Evolutionary conservation across 2,888 invertebrate genomes (phyloP).

Genomic region (Tenthredo mesomela): DNA sequence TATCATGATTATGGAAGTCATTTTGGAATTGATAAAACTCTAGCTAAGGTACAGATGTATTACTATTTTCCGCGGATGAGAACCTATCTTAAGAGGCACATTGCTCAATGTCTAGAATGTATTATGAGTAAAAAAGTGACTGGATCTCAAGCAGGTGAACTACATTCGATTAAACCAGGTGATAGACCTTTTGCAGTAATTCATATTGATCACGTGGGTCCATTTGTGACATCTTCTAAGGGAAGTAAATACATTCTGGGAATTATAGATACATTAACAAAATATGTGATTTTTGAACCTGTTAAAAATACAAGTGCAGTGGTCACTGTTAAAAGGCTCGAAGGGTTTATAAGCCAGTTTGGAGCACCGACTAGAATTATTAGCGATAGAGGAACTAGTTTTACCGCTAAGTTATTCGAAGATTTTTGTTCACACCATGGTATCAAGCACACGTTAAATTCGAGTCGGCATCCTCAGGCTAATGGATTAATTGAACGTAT

Average conservation of each 20-base stretch:
- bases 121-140: background rate
- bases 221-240: background rate
- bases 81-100: background rate
- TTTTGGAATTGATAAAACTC: background rate
- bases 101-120: background rate
- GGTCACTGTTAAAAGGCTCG: background rate
- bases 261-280: background rate
- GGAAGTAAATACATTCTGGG: background rate
- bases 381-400: background rate
- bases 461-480: background rate
- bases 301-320: background rate
- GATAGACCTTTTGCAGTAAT: background rate
- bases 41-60: background rate
- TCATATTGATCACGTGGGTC: background rate
- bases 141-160: background rate
- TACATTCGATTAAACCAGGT: background rate
- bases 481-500: background rate
- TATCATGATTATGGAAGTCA: slow-evolving; percentile 1
- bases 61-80: background rate
- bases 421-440: background rate
- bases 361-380: background rate
- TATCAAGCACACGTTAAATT: background rate
- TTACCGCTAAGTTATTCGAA: background rate
- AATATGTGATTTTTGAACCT: background rate
- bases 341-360: background rate